Evolutionary conservation across 2,797 vertebrate genomes (phyloP).

Genomic region (Harpagifer antarcticus): DNA sequence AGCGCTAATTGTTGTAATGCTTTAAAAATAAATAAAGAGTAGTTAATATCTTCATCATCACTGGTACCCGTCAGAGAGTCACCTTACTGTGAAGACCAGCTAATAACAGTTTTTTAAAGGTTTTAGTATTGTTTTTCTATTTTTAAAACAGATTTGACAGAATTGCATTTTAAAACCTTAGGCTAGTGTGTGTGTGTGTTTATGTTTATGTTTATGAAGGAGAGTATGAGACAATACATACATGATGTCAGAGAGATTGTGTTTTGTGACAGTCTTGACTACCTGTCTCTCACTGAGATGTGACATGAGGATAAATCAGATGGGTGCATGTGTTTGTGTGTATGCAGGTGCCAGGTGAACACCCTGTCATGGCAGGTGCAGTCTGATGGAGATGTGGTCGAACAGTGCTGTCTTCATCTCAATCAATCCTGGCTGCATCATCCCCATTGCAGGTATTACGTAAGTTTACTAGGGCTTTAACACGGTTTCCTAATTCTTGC

Average conservation of each 20-base stretch:
- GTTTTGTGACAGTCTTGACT: constrained; percentile 63
- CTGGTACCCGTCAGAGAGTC: not conserved
- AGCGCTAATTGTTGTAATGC: not conserved
- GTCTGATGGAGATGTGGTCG: constrained; percentile 82
- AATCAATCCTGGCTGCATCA: constrained; percentile 88
- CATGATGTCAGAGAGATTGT: constrained; percentile 36
- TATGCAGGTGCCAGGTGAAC: constrained; percentile 90
- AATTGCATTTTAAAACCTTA: not conserved
- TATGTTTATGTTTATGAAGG: constrained; percentile 16
- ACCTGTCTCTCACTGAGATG: constrained; percentile 49
- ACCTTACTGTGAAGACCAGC: not conserved
- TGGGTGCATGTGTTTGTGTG: constrained; percentile 39
- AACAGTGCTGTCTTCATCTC: constrained; percentile 87
- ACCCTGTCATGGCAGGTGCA: constrained; percentile 84
- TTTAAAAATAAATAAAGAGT: no score
- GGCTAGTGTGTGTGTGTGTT: not conserved
- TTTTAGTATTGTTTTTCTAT: not conserved
- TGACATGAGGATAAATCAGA: constrained; percentile 46
- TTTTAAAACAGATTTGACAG: not conserved
- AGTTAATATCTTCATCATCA: not conserved
- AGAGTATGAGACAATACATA: constrained; percentile 19
- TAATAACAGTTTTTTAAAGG: not conserved
- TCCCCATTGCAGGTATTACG: constrained; percentile 89
- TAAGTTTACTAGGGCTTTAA: constrained; percentile 45
- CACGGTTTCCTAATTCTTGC: not conserved